A percentile compares a stretch with the other conserved stretches of the same genome.
Evolutionary conservation across 2,113 vertebrate genomes (phyloP).

Genomic region (Xenotilapia caudafasciata): DNA sequence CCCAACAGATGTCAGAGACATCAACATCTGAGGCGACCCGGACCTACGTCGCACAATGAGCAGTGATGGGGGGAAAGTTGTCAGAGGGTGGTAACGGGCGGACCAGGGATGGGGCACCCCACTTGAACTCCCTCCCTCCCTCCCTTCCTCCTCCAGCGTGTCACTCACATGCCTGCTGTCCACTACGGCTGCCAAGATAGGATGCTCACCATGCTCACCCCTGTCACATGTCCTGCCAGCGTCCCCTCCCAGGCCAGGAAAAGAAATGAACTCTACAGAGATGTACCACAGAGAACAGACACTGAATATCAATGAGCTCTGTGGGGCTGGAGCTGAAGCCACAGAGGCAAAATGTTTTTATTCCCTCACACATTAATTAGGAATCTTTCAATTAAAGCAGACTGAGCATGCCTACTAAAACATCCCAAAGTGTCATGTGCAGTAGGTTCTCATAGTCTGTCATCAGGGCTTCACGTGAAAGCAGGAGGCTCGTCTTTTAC

Average conservation of each 20-base stretch:
- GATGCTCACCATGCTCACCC: not conserved
- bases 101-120: conserved; percentile 28
- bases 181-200: not conserved
- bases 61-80: not conserved
- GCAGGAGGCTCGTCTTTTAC: conserved; percentile 59
- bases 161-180: not conserved
- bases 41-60: not conserved
- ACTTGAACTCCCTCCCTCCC: conserved; percentile 1
- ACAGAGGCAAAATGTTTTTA: conserved; percentile 60
- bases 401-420: conserved; percentile 70
- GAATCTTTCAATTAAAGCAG: conserved; percentile 71
- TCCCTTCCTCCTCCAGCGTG: not conserved
- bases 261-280: conserved; percentile 34
- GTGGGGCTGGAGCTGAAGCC: conserved; percentile 71
- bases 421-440: conserved; percentile 66
- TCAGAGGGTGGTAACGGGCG: not conserved
- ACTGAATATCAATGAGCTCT: conserved; percentile 29
- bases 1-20: conserved; percentile 92
- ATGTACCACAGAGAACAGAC: conserved; percentile 37
- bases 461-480: conserved; percentile 62
- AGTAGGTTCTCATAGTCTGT: conserved; percentile 72
- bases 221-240: conserved; percentile 32
- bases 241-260: conserved; percentile 12
- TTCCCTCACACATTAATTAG: conserved; percentile 77
- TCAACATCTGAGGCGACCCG: conserved; percentile 83